phyloP scores from a whole-genome alignment of 2,888 invertebrate genomes.

The Erebia palarica region DNA sequence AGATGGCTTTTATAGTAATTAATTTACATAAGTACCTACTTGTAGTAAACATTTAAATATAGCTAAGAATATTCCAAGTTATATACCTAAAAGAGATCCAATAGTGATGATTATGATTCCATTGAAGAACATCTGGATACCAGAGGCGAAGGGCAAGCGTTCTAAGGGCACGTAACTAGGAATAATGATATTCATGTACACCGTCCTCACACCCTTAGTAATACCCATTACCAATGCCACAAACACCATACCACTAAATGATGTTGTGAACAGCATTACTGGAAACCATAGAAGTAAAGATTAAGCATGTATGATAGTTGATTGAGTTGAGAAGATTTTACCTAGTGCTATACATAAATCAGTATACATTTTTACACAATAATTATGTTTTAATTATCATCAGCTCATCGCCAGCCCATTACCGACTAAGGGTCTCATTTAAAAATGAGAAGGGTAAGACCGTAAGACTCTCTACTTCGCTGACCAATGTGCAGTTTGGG shows the following conservation, averaged over 20 bases:
- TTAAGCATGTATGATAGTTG: no score
- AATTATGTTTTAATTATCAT: no score
- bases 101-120: constrained; percentile 83
- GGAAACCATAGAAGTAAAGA: constrained; percentile 46
- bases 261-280: constrained; percentile 75
- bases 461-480: no score
- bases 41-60: background rate
- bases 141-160: constrained; percentile 85
- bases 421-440: no score
- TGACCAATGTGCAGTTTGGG: no score
- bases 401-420: no score
- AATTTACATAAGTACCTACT: no score
- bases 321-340: background rate
- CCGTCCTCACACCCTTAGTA: constrained; percentile 86
- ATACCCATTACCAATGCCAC: constrained; percentile 84
- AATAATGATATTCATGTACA: constrained; percentile 86
- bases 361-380: no score
- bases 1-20: background rate
- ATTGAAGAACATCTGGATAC: constrained; percentile 87
- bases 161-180: constrained; percentile 87
- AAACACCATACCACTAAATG: constrained; percentile 67
- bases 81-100: constrained; percentile 84
- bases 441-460: no score
- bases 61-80: background rate
- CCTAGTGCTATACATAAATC: no score